These are phyloP conservation scores for Rhizomys pruinosus DNA, from an alignment of 2,113 vertebrate genomes.

Conservation along the genomic window DNA sequence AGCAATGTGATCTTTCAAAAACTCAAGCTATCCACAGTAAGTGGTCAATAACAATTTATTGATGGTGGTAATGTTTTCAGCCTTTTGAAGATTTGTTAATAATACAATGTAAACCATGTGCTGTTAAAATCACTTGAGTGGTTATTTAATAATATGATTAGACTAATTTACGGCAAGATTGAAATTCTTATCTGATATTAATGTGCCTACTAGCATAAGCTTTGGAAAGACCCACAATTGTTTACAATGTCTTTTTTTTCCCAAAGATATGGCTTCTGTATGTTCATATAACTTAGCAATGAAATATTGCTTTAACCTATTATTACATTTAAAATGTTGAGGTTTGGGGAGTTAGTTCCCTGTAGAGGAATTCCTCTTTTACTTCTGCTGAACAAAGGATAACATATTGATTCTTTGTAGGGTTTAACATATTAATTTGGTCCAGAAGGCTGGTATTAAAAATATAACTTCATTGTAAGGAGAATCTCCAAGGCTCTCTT, in stretches of 20 bases:
- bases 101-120: slow-evolving; percentile 58
- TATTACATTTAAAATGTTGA: slow-evolving; percentile 48
- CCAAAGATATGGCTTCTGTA: neutral
- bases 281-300: slow-evolving; percentile 26
- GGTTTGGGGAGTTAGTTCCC: neutral
- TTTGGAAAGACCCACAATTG: slow-evolving; percentile 15
- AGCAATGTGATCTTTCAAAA: slow-evolving; percentile 72
- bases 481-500: slow-evolving; percentile 8
- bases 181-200: slow-evolving; percentile 56
- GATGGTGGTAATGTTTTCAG: slow-evolving; percentile 57
- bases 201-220: neutral
- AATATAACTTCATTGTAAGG: slow-evolving; percentile 10
- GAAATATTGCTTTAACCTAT: slow-evolving; percentile 28
- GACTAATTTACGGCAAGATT: slow-evolving; percentile 65
- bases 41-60: slow-evolving; percentile 77
- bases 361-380: neutral
- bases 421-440: slow-evolving; percentile 18
- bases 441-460: neutral
- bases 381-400: neutral
- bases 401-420: neutral
- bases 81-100: slow-evolving; percentile 68
- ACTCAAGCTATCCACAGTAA: slow-evolving; percentile 60
- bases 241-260: neutral
- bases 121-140: slow-evolving; percentile 59
- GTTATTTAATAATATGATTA: slow-evolving; percentile 74